phyloP scores from a whole-genome alignment of 2,113 vertebrate genomes.

The Carettochelys insculpta region DNA sequence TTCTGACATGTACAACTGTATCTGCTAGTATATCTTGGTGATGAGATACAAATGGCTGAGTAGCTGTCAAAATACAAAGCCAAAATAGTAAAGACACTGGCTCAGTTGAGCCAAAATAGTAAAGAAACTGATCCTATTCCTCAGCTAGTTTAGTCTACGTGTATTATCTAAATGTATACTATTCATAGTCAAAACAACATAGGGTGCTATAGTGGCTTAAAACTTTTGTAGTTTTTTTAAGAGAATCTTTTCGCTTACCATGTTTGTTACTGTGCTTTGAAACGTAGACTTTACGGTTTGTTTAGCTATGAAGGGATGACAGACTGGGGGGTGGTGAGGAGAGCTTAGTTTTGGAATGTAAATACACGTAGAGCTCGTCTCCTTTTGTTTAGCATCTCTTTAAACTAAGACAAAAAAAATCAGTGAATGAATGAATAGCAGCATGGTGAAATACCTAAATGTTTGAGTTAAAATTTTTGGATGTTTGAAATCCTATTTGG shows the following conservation, averaged over 20 bases:
- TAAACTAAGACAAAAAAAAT: conserved; percentile 87
- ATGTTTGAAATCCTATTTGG: conserved; percentile 88
- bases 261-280: conserved; percentile 72
- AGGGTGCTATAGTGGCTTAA: conserved; percentile 41
- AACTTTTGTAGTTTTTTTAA: conserved; percentile 12
- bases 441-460: conserved; percentile 86
- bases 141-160: conserved; percentile 20
- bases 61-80: conserved; percentile 47
- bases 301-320: conserved; percentile 82
- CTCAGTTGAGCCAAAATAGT: conserved; percentile 32
- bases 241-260: conserved; percentile 50
- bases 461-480: conserved; percentile 86
- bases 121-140: conserved; percentile 37
- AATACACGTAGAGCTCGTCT: conserved; percentile 83
- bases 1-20: neutral
- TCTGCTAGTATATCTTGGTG: neutral
- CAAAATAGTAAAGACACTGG: conserved; percentile 48
- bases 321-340: conserved; percentile 77
- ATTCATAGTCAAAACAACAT: conserved; percentile 58
- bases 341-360: conserved; percentile 87
- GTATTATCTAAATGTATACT: neutral
- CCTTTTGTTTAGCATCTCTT: conserved; percentile 86
- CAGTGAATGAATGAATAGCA: conserved; percentile 85
- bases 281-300: conserved; percentile 80
- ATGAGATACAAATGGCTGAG: conserved; percentile 7